Evolutionary conservation across 2,888 invertebrate species (phyloP).

Genomic region (Schizotus pectinicornis): DNA sequence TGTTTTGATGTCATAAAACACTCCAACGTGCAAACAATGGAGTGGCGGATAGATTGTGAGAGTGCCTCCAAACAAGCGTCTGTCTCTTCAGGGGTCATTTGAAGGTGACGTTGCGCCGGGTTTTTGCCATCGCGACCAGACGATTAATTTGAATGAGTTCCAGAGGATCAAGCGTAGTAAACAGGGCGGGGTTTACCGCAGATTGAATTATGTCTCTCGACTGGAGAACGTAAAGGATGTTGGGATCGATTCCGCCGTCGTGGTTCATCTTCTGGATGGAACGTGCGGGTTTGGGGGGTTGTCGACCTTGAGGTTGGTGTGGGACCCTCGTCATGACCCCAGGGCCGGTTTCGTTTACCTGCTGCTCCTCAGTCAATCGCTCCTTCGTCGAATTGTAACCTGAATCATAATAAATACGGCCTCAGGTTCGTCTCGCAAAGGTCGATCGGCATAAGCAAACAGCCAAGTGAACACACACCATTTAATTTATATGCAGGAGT

Average conservation of each 20-base stretch:
- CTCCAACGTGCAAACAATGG: too few relatives aligned
- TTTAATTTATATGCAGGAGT: conserved; percentile 43
- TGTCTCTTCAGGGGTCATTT: conserved; percentile 5
- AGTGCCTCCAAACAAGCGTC: background rate
- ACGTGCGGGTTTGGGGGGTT: conserved; percentile 11
- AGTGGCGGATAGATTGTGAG: too few relatives aligned
- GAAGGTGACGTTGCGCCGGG: conserved; percentile 2
- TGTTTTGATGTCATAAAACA: background rate
- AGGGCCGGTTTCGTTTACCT: conserved; percentile 37
- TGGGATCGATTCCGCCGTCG: background rate
- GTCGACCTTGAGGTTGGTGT: conserved; percentile 30
- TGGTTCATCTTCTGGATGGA: background rate
- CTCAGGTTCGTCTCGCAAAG: conserved; percentile 33
- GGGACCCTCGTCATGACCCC: conserved; percentile 20
- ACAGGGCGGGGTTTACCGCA: too few relatives aligned
- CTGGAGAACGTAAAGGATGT: too few relatives aligned
- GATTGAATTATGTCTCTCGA: too few relatives aligned
- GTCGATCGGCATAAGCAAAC: conserved; percentile 37
- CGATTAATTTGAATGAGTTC: conserved; percentile 6
- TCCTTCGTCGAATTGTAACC: conserved; percentile 28
- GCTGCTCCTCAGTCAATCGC: conserved; percentile 31
- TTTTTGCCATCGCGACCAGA: background rate
- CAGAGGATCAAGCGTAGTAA: too few relatives aligned
- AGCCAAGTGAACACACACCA: conserved; percentile 30
- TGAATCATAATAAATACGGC: conserved; percentile 35